These are phyloP conservation scores for Rhea americana DNA, from an alignment of 2,113 vertebrate species.

Conservation along the genomic window DNA sequence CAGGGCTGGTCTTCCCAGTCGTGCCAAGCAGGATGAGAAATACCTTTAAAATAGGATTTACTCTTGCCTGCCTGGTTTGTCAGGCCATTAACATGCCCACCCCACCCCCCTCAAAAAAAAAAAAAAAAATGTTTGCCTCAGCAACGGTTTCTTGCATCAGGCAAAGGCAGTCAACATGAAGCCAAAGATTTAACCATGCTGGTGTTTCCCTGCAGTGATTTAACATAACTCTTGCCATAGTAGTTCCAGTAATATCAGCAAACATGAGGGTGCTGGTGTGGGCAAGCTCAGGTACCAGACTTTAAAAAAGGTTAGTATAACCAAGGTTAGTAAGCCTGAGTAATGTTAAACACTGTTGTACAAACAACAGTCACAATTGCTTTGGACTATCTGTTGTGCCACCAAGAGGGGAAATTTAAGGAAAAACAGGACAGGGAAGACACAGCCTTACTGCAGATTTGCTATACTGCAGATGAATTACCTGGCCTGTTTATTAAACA, in stretches of 20 bases:
- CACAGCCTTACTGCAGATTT: background rate
- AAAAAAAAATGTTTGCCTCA: background rate
- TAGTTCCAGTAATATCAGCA: background rate
- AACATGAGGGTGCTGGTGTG: background rate
- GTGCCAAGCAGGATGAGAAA: background rate
- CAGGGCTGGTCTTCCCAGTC: background rate
- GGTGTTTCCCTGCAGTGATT: background rate
- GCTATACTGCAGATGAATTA: conserved; percentile 53
- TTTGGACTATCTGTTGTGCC: background rate
- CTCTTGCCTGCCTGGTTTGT: background rate
- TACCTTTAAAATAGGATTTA: background rate
- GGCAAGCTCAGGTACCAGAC: background rate
- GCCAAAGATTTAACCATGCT: background rate
- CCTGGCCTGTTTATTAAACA: conserved; percentile 62
- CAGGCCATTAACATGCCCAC: background rate
- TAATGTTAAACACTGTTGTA: background rate
- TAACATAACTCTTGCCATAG: background rate
- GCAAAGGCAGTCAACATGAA: background rate
- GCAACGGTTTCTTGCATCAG: background rate
- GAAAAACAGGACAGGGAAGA: background rate
- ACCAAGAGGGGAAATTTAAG: background rate
- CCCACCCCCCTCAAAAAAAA: background rate
- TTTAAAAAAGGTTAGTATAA: background rate
- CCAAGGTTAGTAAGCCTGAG: background rate
- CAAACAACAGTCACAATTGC: background rate